Evolutionary conservation across 2,797 vertebrate genomes (phyloP), one percentile per base, ranked within the genome.

Genomic region (Syndactyla subalaris): DNA sequence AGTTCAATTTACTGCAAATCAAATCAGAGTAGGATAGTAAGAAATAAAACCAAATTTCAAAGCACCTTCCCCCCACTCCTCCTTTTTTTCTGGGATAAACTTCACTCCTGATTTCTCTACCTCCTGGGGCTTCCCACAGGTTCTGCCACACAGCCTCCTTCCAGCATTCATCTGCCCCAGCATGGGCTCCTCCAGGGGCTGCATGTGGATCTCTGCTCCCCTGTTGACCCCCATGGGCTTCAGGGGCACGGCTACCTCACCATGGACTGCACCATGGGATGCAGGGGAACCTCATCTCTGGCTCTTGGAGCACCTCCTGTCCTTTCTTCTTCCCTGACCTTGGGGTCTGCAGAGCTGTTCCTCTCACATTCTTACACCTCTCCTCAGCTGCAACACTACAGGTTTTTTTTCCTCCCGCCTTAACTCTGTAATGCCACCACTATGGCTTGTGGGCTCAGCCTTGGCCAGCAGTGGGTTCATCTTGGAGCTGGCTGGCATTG

Each of bases 51-150:
- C 8, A 36, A 73, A 30, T 48, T 52, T 66, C 65, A 29, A 78
- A 66, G 22, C 26, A 18, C 19, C n/a, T 72, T 3, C 7, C 5
- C 30, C 2, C 4, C 3, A 29, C 5, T 7, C 38, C 14, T 30
- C 14, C 20, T 7, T 24, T 82, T 11, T 68, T 79, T 10, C 26
- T 29, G 19, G 16, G 29, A 18, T 71, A 6, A 61, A 61, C 32
- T 54, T 51, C 6, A 20, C 20, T 82, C 41, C 19, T 0, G 0
- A 41, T 54, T 55, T 61, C 24, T 74, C 46, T 39, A 0, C 10
- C 22, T 72, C 15, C 32, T 77, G 21, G 8, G 38, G 6, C 24
- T 48, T 67, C 12, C 55, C 30, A 36, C 3, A 1, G 39, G 27
- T 57, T 12, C 29, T 66, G 26, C 58, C 34, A 66, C 26, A 27